A percentile compares a stretch with the other conserved stretches of the same genome.
Conservation (phyloP, 2,113 vertebrate species). For the Barbus barbus region DNA sequence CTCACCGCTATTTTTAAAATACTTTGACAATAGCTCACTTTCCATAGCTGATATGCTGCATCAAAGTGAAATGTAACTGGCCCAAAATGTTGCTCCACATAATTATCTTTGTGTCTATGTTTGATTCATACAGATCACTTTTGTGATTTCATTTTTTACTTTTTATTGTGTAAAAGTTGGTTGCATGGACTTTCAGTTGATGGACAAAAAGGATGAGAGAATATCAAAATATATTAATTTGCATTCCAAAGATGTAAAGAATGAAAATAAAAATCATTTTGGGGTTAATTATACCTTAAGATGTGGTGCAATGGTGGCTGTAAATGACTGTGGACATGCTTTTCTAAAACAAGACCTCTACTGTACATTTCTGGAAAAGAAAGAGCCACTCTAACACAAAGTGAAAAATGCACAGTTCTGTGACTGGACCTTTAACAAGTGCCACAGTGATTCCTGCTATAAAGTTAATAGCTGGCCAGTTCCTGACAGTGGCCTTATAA, state of each 20-base stretch:
- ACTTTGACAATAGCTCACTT: not conserved
- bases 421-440: conserved; percentile 13
- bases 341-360: no score
- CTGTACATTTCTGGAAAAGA: not conserved
- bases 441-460: not conserved
- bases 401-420: not conserved
- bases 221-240: no score
- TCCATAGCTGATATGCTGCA: not conserved
- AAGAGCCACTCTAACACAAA: not conserved
- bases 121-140: not conserved
- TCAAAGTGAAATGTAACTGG: not conserved
- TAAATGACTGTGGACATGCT: no score
- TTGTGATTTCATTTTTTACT: not conserved
- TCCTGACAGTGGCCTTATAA: conserved; percentile 30
- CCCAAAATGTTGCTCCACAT: no score
- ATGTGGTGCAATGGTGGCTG: no score
- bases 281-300: no score
- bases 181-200: no score
- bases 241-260: no score
- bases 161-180: no score
- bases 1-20: not conserved
- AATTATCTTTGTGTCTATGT: not conserved
- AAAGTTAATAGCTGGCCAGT: conserved; percentile 12
- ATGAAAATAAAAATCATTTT: no score
- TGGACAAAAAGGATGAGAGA: no score